Percentiles rank a stretch among this genome's conserved stretches.
Evolutionary conservation across 2,888 invertebrate species (phyloP).

Genomic region (Cetonia aurata): DNA sequence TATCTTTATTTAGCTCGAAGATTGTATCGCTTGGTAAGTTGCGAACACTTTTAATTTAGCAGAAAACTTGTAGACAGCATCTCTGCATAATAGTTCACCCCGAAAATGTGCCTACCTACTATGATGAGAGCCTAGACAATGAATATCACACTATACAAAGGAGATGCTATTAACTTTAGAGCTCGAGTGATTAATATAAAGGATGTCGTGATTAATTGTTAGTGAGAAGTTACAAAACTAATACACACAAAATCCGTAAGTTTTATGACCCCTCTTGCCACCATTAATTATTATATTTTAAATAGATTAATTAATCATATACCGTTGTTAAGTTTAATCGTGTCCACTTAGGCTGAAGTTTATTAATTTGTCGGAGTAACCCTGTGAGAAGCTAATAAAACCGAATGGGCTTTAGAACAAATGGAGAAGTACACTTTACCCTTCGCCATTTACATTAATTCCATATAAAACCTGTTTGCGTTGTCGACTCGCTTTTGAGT

Average conservation of each 20-base stretch:
- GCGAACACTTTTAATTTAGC: no score
- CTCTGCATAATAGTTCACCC: no score
- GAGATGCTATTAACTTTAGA: neutral
- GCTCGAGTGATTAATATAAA: slow-evolving; percentile 8
- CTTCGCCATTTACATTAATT: neutral
- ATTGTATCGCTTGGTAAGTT: no score
- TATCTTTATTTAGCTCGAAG: no score
- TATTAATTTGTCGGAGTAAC: neutral
- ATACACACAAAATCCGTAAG: slow-evolving; percentile 6
- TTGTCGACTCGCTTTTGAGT: neutral
- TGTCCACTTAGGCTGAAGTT: slow-evolving; percentile 3
- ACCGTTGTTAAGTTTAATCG: slow-evolving; percentile 7
- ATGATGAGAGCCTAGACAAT: no score
- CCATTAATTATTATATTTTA: slow-evolving; percentile 4
- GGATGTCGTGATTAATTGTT: slow-evolving; percentile 11
- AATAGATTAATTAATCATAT: slow-evolving; percentile 1
- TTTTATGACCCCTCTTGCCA: neutral
- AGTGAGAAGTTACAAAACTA: slow-evolving; percentile 19
- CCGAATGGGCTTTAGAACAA: neutral
- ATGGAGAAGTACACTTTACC: neutral
- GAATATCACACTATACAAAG: no score
- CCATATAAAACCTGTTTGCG: neutral
- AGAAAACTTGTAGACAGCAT: no score
- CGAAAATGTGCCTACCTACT: no score
- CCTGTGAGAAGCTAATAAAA: neutral